Evolutionary conservation across 37 sponge, comb jelly and placozoan genomes (phyloP), one percentile per base, ranked within the genome.

Genomic region (Geodia barretti): DNA sequence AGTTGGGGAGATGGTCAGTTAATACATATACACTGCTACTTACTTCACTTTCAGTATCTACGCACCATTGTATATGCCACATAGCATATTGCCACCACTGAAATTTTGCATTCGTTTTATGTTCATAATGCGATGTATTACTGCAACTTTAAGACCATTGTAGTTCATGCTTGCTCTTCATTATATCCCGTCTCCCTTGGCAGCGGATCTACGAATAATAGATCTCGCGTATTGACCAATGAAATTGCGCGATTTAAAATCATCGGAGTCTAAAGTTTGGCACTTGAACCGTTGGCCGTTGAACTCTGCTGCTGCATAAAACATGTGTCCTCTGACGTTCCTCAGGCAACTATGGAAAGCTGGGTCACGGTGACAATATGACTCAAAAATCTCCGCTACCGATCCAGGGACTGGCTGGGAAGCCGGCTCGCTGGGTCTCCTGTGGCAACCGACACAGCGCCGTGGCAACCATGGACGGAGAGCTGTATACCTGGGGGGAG

Each of bases 1-100:
- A 94, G 95, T 82, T 97, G 97, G 97, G 97, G 97, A 8, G 97
- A 97, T 70, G 93, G 93, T 84, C 75, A 85, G 62, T 84, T 65
- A 69, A 86, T 79, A 59, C 30, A 42, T 68, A 40, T 39, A n/a
- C 1, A 66, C 5, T 30, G 4, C 32, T 61, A 29, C n/a, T 63
- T 4, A 36, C 21, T 4, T 34, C 21, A 8, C 3, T 21, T 21
- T 24, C 21, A 28, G 70, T 68, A 36, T 4, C 1, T 36, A 36
- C n/a, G 39, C 1, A 36, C 11, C 0, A 26, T 41, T 72, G 39
- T 38, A 59, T n/a, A n/a, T n/a, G n/a, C n/a, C n/a, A n/a, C n/a
- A n/a, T n/a, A n/a, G n/a, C n/a, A n/a, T n/a, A n/a, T n/a, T n/a
- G n/a, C n/a, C n/a, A n/a, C n/a, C n/a, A n/a, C n/a, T n/a, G n/a